Percentiles rank a stretch among this genome's conserved stretches.
phyloP scores from a whole-genome alignment of 2,113 vertebrate genomes.

The Excalfactoria chinensis region DNA sequence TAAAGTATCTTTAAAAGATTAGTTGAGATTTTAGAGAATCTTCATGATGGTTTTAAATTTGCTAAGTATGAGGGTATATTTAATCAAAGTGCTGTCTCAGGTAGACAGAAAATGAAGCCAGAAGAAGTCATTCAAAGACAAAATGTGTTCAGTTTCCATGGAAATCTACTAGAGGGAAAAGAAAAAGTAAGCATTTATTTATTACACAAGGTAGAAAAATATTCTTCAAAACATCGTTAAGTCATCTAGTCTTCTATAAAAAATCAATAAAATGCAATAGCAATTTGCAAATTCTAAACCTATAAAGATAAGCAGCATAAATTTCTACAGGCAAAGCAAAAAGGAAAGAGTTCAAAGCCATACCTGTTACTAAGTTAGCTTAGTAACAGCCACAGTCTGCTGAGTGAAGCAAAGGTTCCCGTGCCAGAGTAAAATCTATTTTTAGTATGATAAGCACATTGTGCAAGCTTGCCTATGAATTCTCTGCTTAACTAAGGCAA shows the following conservation, averaged over 20 bases:
- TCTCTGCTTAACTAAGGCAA: constrained; percentile 16
- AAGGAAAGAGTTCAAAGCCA: neutral
- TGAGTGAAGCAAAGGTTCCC: neutral
- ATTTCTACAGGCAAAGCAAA: constrained; percentile 2
- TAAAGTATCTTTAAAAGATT: neutral
- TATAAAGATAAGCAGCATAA: neutral
- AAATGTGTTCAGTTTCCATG: constrained; percentile 28
- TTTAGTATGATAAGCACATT: constrained; percentile 28
- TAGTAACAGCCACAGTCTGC: constrained; percentile 2
- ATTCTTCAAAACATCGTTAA: neutral
- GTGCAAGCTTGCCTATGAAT: constrained; percentile 1
- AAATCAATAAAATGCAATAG: neutral
- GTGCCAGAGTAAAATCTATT: constrained; percentile 33
- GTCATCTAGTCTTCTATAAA: neutral
- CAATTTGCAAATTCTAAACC: neutral
- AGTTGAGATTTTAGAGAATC: neutral
- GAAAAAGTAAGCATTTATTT: neutral
- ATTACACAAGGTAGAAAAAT: neutral
- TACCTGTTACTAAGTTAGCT: neutral
- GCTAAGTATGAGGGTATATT: neutral
- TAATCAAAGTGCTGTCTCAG: neutral
- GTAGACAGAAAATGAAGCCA: neutral
- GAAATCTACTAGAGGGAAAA: constrained; percentile 39
- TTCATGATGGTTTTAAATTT: neutral
- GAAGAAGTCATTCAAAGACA: neutral